Conservation (phyloP, 2,797 vertebrate genomes). For the Phataginus tricuspis region DNA sequence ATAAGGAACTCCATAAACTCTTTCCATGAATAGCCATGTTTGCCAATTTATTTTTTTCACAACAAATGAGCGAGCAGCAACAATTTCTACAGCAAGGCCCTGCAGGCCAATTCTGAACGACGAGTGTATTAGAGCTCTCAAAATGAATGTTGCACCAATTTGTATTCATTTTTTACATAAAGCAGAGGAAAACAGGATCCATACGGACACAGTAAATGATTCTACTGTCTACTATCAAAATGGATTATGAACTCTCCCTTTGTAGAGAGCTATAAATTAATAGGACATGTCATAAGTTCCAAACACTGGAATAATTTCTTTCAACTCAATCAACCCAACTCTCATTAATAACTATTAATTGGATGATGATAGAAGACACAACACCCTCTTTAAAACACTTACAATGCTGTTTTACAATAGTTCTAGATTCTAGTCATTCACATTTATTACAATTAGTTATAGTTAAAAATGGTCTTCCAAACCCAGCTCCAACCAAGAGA, state of each 20-base stretch:
- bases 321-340: background rate
- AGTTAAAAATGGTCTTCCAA: background rate
- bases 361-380: background rate
- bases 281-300: rapidly evolving
- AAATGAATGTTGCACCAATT: background rate
- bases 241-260: background rate
- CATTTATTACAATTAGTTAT: background rate
- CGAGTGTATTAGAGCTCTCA: background rate
- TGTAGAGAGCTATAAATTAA: no score
- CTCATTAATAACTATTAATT: background rate
- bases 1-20: background rate
- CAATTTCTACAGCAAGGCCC: background rate
- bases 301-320: background rate
- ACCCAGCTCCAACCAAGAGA: background rate
- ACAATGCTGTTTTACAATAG: background rate
- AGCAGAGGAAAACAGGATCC: background rate
- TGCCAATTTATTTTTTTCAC: background rate
- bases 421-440: background rate
- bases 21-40: background rate
- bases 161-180: background rate
- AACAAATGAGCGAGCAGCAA: background rate
- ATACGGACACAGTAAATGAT: background rate
- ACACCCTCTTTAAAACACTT: background rate
- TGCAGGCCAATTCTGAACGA: background rate
- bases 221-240: background rate